phyloP scores from a whole-genome alignment of 2,888 invertebrate genomes.

The Parapristionchus giblindavisi region DNA sequence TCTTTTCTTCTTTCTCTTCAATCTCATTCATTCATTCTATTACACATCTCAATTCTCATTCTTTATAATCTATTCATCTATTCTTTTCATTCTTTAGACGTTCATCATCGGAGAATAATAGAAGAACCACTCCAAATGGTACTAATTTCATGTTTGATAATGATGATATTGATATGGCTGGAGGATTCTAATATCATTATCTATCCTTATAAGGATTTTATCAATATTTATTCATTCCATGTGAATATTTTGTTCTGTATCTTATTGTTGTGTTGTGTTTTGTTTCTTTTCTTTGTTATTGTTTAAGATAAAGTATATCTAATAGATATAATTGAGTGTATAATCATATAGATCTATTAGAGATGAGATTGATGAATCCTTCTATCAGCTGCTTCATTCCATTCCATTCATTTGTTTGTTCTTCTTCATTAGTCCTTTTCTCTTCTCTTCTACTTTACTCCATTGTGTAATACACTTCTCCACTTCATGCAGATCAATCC shows the following conservation, averaged over 20 bases:
- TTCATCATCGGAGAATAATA: conserved; percentile 12
- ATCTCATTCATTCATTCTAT: too few relatives aligned
- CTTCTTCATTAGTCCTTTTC: too few relatives aligned
- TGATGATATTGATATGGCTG: conserved; percentile 14
- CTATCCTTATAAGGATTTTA: conserved; percentile 2
- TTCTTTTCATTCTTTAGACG: conserved; percentile 8
- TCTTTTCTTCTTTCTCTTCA: too few relatives aligned
- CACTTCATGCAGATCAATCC: neutral
- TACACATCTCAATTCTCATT: too few relatives aligned
- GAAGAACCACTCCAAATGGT: neutral
- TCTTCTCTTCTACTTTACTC: conserved; percentile 18
- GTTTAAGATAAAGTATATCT: too few relatives aligned
- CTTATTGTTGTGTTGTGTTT: neutral
- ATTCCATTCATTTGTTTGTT: too few relatives aligned
- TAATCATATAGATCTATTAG: too few relatives aligned
- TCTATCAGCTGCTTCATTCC: too few relatives aligned
- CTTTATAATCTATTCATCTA: too few relatives aligned
- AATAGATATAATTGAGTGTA: too few relatives aligned
- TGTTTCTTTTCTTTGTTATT: neutral
- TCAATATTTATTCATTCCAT: neutral
- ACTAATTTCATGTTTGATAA: conserved; percentile 24
- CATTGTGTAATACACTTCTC: conserved; percentile 5
- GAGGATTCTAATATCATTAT: neutral
- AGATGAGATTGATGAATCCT: too few relatives aligned
- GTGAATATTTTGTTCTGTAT: conserved; percentile 16